phyloP scores from a whole-genome alignment of 1,140 invertebrate species.

The Metaphire vulgaris region DNA sequence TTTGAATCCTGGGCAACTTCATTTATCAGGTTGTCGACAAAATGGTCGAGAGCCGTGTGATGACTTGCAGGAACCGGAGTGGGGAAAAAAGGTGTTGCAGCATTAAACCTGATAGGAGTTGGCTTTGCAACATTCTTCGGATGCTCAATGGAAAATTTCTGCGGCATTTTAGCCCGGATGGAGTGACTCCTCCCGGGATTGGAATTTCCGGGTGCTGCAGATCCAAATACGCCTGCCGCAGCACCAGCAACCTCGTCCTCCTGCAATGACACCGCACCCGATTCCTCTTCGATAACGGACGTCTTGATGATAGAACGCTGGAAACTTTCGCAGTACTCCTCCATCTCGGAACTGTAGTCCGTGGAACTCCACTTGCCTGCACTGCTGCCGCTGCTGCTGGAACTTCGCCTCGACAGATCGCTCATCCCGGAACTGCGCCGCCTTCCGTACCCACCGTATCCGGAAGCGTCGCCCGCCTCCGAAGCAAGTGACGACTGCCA shows the following conservation, averaged over 20 bases:
- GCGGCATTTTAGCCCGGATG: background rate
- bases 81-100: background rate
- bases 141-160: conserved; percentile 1
- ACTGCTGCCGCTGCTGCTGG: conserved; percentile 6
- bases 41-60: conserved; percentile 4
- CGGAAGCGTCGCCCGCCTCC: background rate
- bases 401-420: conserved; percentile 3
- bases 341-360: conserved; percentile 17
- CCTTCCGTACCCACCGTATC: background rate
- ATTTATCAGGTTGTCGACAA: conserved; percentile 15
- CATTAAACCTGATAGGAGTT: background rate
- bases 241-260: conserved; percentile 1
- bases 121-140: background rate
- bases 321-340: conserved; percentile 16
- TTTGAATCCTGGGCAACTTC: conserved; percentile 12
- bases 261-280: background rate
- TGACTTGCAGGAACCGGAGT: background rate
- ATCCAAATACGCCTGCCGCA: background rate
- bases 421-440: conserved; percentile 19
- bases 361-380: conserved; percentile 12
- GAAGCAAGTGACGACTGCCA: background rate
- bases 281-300: conserved; percentile 14
- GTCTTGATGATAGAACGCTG: conserved; percentile 8
- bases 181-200: background rate
- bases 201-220: background rate